A percentile compares a stretch with the other conserved stretches of the same genome.
Conservation (phyloP, 2,888 invertebrate genomes). For the Meganola albula region DNA sequence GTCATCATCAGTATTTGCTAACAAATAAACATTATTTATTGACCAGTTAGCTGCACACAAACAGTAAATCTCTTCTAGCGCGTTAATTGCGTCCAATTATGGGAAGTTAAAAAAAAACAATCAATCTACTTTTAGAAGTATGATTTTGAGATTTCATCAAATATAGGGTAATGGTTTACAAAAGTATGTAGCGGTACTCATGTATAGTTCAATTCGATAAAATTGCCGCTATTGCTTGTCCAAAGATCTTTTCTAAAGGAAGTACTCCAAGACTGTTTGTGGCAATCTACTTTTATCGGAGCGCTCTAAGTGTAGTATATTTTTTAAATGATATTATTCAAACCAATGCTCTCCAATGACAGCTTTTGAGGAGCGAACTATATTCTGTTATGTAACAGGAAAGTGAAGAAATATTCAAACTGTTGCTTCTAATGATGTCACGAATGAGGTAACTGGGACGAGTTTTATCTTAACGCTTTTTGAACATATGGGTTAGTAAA, state of each 20-base stretch:
- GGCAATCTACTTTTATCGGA: no score
- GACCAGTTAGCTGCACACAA: constrained; percentile 21
- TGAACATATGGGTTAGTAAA: constrained; percentile 16
- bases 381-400: constrained; percentile 31
- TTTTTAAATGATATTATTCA: no score
- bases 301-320: no score
- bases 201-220: no score
- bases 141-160: no score
- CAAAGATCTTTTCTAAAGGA: no score
- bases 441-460: constrained; percentile 23
- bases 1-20: no score
- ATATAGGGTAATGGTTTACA: constrained; percentile 40
- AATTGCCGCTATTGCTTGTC: no score
- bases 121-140: constrained; percentile 16
- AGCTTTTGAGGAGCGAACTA: no score
- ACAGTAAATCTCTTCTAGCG: constrained; percentile 22
- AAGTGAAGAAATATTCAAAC: constrained; percentile 27
- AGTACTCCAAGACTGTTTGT: no score
- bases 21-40: constrained; percentile 17
- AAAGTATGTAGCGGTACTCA: constrained; percentile 26
- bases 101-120: constrained; percentile 22
- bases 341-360: no score
- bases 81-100: constrained; percentile 22
- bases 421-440: constrained; percentile 25
- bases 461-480: constrained; percentile 20